Evolutionary conservation across 2,888 invertebrate species (phyloP), one percentile per base, ranked within the genome.

Genomic region (Tholera decimalis): DNA sequence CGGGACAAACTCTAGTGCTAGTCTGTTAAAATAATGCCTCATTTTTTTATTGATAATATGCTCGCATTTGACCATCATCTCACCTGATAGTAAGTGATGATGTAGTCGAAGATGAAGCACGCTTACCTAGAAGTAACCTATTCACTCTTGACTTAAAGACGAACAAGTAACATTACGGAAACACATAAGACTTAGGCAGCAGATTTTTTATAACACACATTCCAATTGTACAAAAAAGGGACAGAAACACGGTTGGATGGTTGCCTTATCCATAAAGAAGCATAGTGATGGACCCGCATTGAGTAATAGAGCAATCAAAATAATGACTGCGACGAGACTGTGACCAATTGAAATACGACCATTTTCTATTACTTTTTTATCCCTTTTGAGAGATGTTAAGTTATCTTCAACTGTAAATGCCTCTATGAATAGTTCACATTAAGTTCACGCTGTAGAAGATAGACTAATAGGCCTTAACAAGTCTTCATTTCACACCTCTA

Each of bases 401-500:
- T 72, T 72, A 51, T 63, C 65, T 20, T 39, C 26, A 46, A 30
- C 15, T 24, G 2, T 22, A 51, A 28, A 44, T 62, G 15, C 2
- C n/a, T 26, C 18, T 33, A 22, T 50, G 22, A 26, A 44, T 5
- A 22, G 30, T 73, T 53, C 24, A 20, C 20, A 47, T 18, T 24
- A 33, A 13, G 13, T 73, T 20, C 51, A 33, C 37, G 18, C 33
- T 3, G 28, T 18, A 33, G 24, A 30, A 18, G 35, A 24, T 6
- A 35, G 20, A 61, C 26, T 24, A 56, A 53, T 39, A 28, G 33
- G 15, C 28, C 51, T 49, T 72, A 70, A 56, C 62, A 44, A 53
- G 24, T 15, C 20, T 57, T 63, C 62, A 72, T 57, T 71, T 77
- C 37, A 77, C 77, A 71, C 73, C 22, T n/a, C n/a, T 57, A 44